Conservation (phyloP, 2,888 invertebrate species). For the Agrochola litura region DNA sequence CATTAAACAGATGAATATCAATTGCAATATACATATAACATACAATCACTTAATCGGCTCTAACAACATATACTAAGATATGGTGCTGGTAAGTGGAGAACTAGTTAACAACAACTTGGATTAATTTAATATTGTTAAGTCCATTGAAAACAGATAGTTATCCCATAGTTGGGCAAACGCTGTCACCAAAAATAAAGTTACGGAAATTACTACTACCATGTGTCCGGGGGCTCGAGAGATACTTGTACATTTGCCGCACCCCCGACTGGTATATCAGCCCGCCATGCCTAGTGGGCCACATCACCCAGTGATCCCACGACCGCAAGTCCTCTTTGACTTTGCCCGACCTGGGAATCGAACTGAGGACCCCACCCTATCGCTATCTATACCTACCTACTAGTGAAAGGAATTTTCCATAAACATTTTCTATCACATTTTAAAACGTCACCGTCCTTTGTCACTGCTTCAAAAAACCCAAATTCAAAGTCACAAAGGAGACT, state of each 20-base stretch:
- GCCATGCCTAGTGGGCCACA: no score
- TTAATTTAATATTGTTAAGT: constrained; percentile 2
- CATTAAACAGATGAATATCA: constrained; percentile 26
- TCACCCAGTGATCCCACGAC: no score
- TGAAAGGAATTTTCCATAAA: background rate
- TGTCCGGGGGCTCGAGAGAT: no score
- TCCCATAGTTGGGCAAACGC: background rate
- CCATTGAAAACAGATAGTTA: background rate
- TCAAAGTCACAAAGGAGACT: constrained; percentile 15
- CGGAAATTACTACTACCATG: background rate
- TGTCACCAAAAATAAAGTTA: background rate
- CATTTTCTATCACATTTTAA: background rate
- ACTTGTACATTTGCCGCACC: no score
- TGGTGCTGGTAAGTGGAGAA: background rate
- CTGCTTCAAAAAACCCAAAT: background rate
- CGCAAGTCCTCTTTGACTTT: no score
- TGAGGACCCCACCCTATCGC: no score
- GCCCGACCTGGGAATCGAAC: no score
- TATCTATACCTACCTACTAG: no score
- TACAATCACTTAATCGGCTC: constrained; percentile 49
- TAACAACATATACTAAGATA: background rate
- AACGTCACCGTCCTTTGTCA: constrained; percentile 5
- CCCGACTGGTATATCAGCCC: no score
- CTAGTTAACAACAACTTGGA: background rate
- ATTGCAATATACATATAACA: constrained; percentile 1